A percentile compares a stretch with the other conserved stretches of the same genome.
Conservation (phyloP, 2,797 vertebrate genomes). For the Crenuchus spilurus region DNA sequence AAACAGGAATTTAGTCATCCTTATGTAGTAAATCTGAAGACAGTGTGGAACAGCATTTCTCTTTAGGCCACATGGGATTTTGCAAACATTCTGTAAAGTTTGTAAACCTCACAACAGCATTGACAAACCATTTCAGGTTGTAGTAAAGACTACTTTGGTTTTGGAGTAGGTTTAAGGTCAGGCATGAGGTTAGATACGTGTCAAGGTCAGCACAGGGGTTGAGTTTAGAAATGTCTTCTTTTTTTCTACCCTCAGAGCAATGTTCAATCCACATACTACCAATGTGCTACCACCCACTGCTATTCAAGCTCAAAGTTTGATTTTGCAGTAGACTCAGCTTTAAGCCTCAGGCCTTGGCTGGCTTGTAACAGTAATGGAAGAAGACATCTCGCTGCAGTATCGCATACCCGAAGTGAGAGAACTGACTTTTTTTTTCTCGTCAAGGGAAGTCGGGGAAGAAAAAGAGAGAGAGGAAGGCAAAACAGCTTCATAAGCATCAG, state of each 20-base stretch:
- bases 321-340: slow-evolving; percentile 29
- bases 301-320: slow-evolving; percentile 37
- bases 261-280: slow-evolving; percentile 20
- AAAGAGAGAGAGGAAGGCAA: slow-evolving; percentile 34
- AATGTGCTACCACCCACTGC: slow-evolving; percentile 42
- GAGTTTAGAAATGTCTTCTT: slow-evolving; percentile 4
- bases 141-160: neutral
- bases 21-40: too few species aligned
- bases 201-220: slow-evolving; percentile 29
- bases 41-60: too few species aligned
- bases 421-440: slow-evolving; percentile 28
- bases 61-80: too few species aligned
- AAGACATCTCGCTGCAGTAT: slow-evolving; percentile 49
- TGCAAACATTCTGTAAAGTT: too few species aligned
- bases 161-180: slow-evolving; percentile 20
- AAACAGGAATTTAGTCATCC: too few species aligned
- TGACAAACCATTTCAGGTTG: slow-evolving; percentile 10
- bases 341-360: slow-evolving; percentile 43
- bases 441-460: slow-evolving; percentile 18
- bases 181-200: slow-evolving; percentile 6
- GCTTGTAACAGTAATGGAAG: slow-evolving; percentile 50
- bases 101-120: too few species aligned
- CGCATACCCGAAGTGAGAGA: slow-evolving; percentile 47
- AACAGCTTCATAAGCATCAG: slow-evolving; percentile 60
- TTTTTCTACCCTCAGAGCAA: slow-evolving; percentile 19